Conservation (phyloP, 2,888 invertebrate species). For the Acrocyrtus sp. region DNA sequence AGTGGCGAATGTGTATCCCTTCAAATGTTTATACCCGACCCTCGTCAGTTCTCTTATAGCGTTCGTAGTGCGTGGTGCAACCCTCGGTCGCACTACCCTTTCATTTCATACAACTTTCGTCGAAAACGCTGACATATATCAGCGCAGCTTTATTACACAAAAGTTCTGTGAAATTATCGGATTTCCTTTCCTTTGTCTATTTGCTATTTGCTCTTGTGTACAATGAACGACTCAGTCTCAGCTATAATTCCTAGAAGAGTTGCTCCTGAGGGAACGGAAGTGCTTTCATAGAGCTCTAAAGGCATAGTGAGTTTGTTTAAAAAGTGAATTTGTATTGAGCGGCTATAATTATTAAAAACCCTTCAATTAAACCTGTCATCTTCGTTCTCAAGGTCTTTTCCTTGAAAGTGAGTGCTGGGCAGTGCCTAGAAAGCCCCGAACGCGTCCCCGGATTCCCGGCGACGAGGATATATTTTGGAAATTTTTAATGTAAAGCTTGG, state of each 20-base stretch:
- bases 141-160: no score
- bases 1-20: neutral
- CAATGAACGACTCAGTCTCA: neutral
- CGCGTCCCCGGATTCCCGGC: conserved; percentile 16
- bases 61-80: conserved; percentile 22
- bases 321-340: no score
- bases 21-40: neutral
- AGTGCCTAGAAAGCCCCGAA: neutral
- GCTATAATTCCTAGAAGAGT: neutral
- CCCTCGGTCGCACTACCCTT: neutral
- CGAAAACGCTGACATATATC: no score
- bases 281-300: no score
- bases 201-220: neutral
- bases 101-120: neutral
- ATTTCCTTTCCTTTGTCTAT: neutral
- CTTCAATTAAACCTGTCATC: no score
- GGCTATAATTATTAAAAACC: no score
- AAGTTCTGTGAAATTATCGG: neutral
- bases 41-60: conserved; percentile 31
- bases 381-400: no score
- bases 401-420: neutral
- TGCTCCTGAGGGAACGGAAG: neutral
- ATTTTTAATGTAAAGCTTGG: neutral
- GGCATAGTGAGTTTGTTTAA: no score
- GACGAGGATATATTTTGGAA: neutral